Evolutionary conservation across 1,140 invertebrate genomes (phyloP), one percentile per base, ranked within the genome.

Genomic region (Anthonomus grandis): DNA sequence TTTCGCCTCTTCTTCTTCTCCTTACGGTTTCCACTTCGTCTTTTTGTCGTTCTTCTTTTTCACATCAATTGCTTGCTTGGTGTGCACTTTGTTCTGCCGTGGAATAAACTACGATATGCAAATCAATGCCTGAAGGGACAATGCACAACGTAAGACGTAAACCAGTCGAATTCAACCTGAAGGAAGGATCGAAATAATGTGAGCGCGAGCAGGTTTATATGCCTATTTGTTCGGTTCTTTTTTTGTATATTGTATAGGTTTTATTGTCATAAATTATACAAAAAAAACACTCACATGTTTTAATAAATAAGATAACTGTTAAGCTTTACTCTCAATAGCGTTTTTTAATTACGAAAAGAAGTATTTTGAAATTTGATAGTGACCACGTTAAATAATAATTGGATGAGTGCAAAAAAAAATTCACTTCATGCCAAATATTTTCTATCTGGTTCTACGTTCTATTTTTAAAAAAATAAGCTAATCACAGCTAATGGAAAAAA

Each of bases 61-160:
- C 37, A 42, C 54, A 47, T 57, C 54, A 57, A 50, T 57, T 57
- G 55, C 55, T 57, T 39, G 55, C 50, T n/a, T n/a, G n/a, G n/a
- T n/a, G n/a, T 46, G 46, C 47, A 57, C 55, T 57, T 57, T 57
- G 55, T 57, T 50, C 55, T 57, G 46, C 55, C 55, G 36, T 57
- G 37, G 38, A 57, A 57, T 57, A 57, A 57, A 49, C 45, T 57
- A 57, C 55, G 47, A 57, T 57, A 57, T 50, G 55, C 55, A 57
- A 57, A 57, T 57, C 25, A 22, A 24, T 18, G 54, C 54, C 45
- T 56, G 54, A 56, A 56, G 54, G 54, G 54, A 56, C 54, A 56
- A 56, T 56, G 54, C 54, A 19, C 31, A 41, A 45, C 54, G 24
- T 25, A 27, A 45, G 54, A 56, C 54, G 54, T 56, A 48, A 48